These are phyloP conservation scores for Phalloptychus januarius DNA, from an alignment of 2,797 vertebrate species.

Conservation along the genomic window DNA sequence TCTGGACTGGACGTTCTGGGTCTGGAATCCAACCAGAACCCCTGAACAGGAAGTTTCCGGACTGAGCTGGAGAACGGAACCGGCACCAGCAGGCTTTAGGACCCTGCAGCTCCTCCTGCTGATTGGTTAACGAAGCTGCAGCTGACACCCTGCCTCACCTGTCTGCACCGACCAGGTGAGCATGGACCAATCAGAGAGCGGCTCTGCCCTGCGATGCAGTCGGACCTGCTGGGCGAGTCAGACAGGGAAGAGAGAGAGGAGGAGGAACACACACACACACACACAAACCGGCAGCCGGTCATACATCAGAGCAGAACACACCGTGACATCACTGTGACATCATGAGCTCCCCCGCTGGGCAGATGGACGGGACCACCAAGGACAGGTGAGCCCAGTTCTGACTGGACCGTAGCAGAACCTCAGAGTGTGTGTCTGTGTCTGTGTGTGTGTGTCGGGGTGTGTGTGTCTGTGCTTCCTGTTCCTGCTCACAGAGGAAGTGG, in stretches of 20 bases:
- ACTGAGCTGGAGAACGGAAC: background rate
- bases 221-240: constrained; percentile 62
- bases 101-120: constrained; percentile 31
- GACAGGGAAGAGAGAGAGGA: constrained; percentile 17
- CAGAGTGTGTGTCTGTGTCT: constrained; percentile 1
- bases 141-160: constrained; percentile 42
- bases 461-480: constrained; percentile 33
- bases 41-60: background rate
- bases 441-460: constrained; percentile 10
- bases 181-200: constrained; percentile 50
- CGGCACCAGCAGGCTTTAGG: background rate
- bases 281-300: constrained; percentile 14
- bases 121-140: constrained; percentile 47
- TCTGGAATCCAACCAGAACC: background rate
- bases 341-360: constrained; percentile 59
- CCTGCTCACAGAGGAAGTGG: constrained; percentile 41
- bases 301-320: constrained; percentile 46
- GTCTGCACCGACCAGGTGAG: constrained; percentile 50
- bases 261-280: background rate
- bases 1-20: background rate
- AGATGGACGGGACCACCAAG: constrained; percentile 30
- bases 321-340: constrained; percentile 55
- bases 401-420: background rate
- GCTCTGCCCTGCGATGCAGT: constrained; percentile 64
- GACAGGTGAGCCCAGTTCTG: constrained; percentile 49